These are phyloP conservation scores for Synergus laeviventris DNA, from an alignment of 2,888 invertebrate genomes.

Conservation along the genomic window DNA sequence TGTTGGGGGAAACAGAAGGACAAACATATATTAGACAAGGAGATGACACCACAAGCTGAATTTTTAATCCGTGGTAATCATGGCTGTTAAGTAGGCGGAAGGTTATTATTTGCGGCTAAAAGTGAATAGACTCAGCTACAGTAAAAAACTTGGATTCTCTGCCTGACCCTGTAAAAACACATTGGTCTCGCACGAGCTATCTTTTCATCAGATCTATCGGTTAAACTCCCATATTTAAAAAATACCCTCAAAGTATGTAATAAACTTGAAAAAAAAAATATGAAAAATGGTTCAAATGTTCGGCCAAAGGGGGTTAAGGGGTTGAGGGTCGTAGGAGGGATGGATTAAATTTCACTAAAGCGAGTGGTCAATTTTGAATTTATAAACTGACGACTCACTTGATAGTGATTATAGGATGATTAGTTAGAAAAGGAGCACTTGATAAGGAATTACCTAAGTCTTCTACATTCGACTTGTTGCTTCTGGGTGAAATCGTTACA, in stretches of 20 bases:
- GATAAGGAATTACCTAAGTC: constrained; percentile 48
- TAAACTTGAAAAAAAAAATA: not conserved
- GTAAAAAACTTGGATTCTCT: not conserved
- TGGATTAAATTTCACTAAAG: not conserved
- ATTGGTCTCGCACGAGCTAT: not conserved
- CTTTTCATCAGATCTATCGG: not conserved
- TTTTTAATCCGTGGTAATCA: not conserved
- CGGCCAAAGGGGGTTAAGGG: not conserved
- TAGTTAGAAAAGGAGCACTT: constrained; percentile 24
- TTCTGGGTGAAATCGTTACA: constrained; percentile 41
- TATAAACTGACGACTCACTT: not conserved
- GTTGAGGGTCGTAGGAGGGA: not conserved
- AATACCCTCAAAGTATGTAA: not conserved
- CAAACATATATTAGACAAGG: constrained; percentile 2
- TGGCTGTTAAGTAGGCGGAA: constrained; percentile 30
- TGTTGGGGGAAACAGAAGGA: constrained; percentile 70
- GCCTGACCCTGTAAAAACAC: constrained; percentile 14
- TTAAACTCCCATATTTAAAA: not conserved
- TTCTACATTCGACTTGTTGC: constrained; percentile 41
- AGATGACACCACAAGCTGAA: not conserved
- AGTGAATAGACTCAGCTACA: not conserved
- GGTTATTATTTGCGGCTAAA: constrained; percentile 10
- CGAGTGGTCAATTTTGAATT: not conserved
- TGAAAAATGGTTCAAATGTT: constrained; percentile 1
- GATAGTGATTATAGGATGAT: constrained; percentile 9